Evolutionary conservation across 2,888 invertebrate genomes (phyloP).

Genomic region (Philopedon plagiatum): DNA sequence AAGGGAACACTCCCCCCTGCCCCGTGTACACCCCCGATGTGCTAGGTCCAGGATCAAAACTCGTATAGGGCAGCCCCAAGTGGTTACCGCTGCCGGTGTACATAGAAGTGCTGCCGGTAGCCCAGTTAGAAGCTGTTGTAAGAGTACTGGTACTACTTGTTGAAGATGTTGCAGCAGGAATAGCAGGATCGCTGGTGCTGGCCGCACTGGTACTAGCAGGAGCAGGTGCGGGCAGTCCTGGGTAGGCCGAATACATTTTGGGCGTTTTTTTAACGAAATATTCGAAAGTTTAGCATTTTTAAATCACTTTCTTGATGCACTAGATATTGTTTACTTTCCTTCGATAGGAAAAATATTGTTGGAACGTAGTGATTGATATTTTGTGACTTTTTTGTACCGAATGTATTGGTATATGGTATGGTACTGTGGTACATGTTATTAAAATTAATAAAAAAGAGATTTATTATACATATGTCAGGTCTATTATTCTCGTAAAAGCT

Average conservation of each 20-base stretch:
- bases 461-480: too few relatives aligned
- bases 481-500: too few relatives aligned
- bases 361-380: too few relatives aligned
- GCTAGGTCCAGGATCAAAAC: constrained; percentile 61
- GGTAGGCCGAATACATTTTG: constrained; percentile 42
- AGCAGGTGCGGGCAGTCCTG: constrained; percentile 28
- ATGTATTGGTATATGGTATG: too few relatives aligned
- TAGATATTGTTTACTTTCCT: too few relatives aligned
- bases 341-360: too few relatives aligned
- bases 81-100: constrained; percentile 46
- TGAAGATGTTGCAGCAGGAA: constrained; percentile 16
- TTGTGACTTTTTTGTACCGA: too few relatives aligned
- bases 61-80: constrained; percentile 56
- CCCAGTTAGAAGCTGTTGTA: constrained; percentile 43
- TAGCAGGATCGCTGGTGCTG: constrained; percentile 43
- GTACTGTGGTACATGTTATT: too few relatives aligned
- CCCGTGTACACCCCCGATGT: constrained; percentile 57
- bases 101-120: constrained; percentile 3
- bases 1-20: constrained; percentile 61
- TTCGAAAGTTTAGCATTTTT: background rate
- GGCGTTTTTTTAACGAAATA: background rate
- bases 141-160: constrained; percentile 41
- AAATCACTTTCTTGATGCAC: too few relatives aligned
- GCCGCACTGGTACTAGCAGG: constrained; percentile 42
- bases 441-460: too few relatives aligned